Evolutionary conservation across 2,113 vertebrate species (phyloP).

Genomic region (Channa argus): DNA sequence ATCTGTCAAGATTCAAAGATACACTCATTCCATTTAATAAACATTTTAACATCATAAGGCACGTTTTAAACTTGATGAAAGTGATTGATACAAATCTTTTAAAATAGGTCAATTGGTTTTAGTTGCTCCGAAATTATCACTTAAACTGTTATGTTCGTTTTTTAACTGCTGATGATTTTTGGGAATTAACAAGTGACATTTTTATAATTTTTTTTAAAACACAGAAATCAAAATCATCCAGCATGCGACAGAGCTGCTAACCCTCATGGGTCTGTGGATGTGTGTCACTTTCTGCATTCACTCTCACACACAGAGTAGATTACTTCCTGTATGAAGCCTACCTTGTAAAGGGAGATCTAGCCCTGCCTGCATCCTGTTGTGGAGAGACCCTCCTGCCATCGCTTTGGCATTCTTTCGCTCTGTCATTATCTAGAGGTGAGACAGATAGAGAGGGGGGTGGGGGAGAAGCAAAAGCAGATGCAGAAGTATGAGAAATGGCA

Average conservation of each 20-base stretch:
- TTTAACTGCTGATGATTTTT: no score
- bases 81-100: neutral
- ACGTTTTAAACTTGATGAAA: neutral
- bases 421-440: constrained; percentile 91
- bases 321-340: constrained; percentile 59
- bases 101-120: neutral
- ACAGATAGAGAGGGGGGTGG: neutral
- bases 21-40: neutral
- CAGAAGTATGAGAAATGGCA: constrained; percentile 27
- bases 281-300: neutral
- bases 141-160: no score
- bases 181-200: no score
- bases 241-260: neutral
- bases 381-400: constrained; percentile 91
- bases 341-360: constrained; percentile 96
- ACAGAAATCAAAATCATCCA: no score
- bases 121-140: no score
- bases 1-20: neutral
- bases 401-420: constrained; percentile 98
- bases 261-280: neutral
- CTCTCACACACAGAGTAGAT: neutral
- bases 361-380: constrained; percentile 85
- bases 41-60: neutral
- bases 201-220: no score
- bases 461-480: constrained; percentile 8